Evolutionary conservation across 1,140 invertebrate genomes (phyloP).

Genomic region (Bathynomus jamesi): DNA sequence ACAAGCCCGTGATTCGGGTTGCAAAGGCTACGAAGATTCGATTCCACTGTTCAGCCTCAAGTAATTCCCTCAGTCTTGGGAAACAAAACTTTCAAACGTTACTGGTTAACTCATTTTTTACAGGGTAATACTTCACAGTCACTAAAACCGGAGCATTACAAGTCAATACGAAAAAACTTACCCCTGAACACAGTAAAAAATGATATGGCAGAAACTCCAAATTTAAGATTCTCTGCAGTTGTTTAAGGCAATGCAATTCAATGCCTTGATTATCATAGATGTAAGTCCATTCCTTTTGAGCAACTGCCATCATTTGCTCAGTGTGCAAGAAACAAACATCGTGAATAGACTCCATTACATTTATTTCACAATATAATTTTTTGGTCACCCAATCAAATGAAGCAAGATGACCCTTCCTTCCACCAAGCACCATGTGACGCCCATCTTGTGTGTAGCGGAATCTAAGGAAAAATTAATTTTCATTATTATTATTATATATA

Average conservation of each 20-base stretch:
- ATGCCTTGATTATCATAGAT: conserved; percentile 96
- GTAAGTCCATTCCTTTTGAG: conserved; percentile 93
- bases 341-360: conserved; percentile 91
- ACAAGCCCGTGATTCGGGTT: too few species aligned
- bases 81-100: too few species aligned
- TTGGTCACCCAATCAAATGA: conserved; percentile 98
- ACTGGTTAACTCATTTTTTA: too few species aligned
- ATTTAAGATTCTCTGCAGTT: conserved; percentile 63
- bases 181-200: conserved; percentile 80
- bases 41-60: too few species aligned
- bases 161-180: conserved; percentile 46
- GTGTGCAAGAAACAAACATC: conserved; percentile 87
- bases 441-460: conserved; percentile 86
- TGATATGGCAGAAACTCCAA: conserved; percentile 97
- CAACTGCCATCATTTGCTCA: conserved; percentile 94
- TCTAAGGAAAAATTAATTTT: conserved; percentile 23
- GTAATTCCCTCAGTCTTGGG: too few species aligned
- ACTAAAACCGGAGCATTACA: neutral
- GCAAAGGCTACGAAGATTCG: too few species aligned
- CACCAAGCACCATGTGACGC: conserved; percentile 78
- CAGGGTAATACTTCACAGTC: neutral
- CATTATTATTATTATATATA: neutral
- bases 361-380: conserved; percentile 87
- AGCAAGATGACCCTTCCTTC: conserved; percentile 84
- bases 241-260: conserved; percentile 92